These are phyloP conservation scores for Chironomus riparius DNA, from an alignment of 2,888 invertebrate species.

Conservation along the genomic window DNA sequence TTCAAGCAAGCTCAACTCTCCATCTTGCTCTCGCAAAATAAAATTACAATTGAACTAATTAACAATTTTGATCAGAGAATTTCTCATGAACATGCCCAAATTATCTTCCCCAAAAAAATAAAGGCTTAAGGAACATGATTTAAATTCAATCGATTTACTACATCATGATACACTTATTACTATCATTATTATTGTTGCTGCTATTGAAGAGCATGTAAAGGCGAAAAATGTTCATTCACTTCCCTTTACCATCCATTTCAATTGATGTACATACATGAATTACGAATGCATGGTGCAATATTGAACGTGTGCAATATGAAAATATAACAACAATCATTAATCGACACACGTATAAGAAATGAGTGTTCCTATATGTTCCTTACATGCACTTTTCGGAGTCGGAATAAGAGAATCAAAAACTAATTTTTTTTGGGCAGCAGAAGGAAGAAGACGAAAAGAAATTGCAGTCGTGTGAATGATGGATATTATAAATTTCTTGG, in stretches of 20 bases:
- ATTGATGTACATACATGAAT: neutral
- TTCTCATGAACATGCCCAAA: neutral
- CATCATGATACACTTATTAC: too few relatives aligned
- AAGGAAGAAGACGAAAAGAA: neutral
- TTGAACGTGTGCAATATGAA: neutral
- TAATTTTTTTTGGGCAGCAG: neutral
- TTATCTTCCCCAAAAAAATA: too few relatives aligned
- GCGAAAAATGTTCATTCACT: too few relatives aligned
- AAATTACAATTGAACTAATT: neutral
- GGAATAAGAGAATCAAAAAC: neutral
- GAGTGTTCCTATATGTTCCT: too few relatives aligned
- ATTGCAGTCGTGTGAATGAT: conserved; percentile 20
- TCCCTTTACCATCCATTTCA: neutral
- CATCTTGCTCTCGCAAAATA: neutral
- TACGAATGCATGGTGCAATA: neutral
- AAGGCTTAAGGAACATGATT: neutral
- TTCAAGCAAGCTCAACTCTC: too few relatives aligned
- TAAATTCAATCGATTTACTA: conserved; percentile 5
- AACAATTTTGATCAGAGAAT: neutral
- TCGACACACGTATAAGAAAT: neutral
- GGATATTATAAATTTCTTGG: neutral
- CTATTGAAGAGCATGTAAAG: too few relatives aligned
- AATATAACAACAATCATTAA: neutral
- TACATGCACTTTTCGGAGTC: neutral
- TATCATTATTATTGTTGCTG: too few relatives aligned